A percentile compares a stretch with the other conserved stretches of the same genome.
phyloP scores from a whole-genome alignment of 2,113 vertebrate species.

The Poecile atricapillus region DNA sequence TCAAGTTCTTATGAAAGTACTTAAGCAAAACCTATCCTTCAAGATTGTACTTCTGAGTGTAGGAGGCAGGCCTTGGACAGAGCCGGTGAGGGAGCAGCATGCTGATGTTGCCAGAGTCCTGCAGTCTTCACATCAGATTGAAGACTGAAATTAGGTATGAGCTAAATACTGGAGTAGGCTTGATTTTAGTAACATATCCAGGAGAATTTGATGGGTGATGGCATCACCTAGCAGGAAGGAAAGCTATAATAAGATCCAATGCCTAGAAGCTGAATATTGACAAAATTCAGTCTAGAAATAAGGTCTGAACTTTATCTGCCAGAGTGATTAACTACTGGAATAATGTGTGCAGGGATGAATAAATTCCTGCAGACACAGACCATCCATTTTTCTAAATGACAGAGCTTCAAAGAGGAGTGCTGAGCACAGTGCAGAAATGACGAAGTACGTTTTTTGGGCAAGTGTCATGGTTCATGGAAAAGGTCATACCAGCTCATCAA shows the following conservation, averaged over 20 bases:
- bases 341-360: not conserved
- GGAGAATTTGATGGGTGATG: not conserved
- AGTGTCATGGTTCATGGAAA: not conserved
- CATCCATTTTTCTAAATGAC: conserved; percentile 20
- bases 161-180: not conserved
- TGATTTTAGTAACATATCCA: not conserved
- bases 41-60: not conserved
- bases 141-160: not conserved
- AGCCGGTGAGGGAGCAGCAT: not conserved
- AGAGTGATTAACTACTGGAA: conserved; percentile 24
- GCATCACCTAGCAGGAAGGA: not conserved
- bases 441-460: not conserved
- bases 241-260: not conserved
- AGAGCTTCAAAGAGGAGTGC: not conserved
- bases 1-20: not conserved
- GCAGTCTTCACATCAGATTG: not conserved
- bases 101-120: not conserved
- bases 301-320: not conserved
- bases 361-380: not conserved
- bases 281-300: conserved; percentile 18
- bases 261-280: not conserved
- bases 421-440: not conserved
- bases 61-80: not conserved
- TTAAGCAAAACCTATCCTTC: not conserved
- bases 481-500: not conserved